Percentiles rank a stretch among this genome's conserved stretches.
phyloP scores from a whole-genome alignment of 2,797 vertebrate genomes.

The Syndactyla subalaris region DNA sequence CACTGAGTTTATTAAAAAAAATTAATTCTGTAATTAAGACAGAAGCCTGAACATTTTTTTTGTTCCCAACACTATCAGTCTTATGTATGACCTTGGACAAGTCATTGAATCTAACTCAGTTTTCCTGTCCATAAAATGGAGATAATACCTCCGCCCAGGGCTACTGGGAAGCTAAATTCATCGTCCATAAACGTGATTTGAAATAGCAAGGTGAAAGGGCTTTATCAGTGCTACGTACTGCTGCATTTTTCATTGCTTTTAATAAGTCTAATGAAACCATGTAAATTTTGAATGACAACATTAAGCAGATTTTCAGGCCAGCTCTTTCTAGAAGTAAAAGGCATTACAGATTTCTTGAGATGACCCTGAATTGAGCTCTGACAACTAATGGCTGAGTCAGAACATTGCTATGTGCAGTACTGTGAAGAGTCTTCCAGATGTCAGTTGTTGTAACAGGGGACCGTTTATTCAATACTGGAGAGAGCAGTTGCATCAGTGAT shows the following conservation, averaged over 20 bases:
- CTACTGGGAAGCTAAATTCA: constrained; percentile 58
- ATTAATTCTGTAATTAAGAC: constrained; percentile 22
- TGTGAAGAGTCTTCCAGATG: constrained; percentile 64
- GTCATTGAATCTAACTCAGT: constrained; percentile 67
- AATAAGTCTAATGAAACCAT: constrained; percentile 68
- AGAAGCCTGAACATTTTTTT: not conserved
- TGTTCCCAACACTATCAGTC: not conserved
- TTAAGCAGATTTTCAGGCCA: constrained; percentile 59
- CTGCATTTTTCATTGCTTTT: constrained; percentile 69
- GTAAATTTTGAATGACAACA: constrained; percentile 61
- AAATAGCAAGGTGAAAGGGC: constrained; percentile 63
- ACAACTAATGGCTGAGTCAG: constrained; percentile 61
- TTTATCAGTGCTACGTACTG: constrained; percentile 61
- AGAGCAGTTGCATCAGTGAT: not conserved
- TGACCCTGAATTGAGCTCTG: constrained; percentile 57
- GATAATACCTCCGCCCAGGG: constrained; percentile 61
- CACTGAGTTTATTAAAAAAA: constrained; percentile 39
- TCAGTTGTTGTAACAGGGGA: constrained; percentile 54
- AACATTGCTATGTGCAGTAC: constrained; percentile 52
- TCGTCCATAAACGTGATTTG: constrained; percentile 56
- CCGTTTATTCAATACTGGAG: constrained; percentile 40
- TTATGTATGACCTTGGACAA: constrained; percentile 45
- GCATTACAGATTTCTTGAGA: constrained; percentile 52
- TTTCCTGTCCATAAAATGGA: constrained; percentile 61
- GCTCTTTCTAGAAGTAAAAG: constrained; percentile 44